Conservation (phyloP, 2,888 invertebrate species). For the Phytoseiulus persimilis region DNA sequence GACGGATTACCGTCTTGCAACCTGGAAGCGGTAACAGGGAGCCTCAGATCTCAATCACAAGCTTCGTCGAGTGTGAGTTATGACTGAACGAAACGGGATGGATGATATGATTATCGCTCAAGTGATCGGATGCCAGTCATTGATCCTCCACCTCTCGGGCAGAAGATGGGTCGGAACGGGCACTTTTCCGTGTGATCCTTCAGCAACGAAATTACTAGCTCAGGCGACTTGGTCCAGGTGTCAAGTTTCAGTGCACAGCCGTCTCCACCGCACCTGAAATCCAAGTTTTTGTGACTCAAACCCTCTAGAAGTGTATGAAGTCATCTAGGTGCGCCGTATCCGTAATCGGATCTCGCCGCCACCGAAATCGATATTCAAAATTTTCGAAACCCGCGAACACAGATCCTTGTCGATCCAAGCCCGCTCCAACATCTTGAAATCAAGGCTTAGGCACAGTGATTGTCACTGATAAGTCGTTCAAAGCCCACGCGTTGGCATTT, state of each 20-base stretch:
- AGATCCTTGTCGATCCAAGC: not conserved
- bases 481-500: no score
- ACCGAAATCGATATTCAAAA: not conserved
- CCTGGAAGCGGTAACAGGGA: not conserved
- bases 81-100: not conserved
- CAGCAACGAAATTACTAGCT: not conserved
- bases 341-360: not conserved
- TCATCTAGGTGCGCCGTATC: no score
- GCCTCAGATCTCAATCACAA: not conserved
- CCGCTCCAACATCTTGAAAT: no score
- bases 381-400: not conserved
- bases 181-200: constrained; percentile 28
- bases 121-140: no score
- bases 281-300: not conserved
- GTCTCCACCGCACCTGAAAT: constrained; percentile 21
- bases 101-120: not conserved
- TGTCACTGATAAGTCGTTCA: no score
- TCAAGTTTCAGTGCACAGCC: constrained; percentile 15
- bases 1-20: constrained; percentile 11
- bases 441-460: no score
- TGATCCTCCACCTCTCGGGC: not conserved
- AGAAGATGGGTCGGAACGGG: constrained; percentile 12
- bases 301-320: not conserved
- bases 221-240: constrained; percentile 14
- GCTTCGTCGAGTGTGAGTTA: no score